phyloP scores from a whole-genome alignment of 1,140 invertebrate species.

The Limonius californicus region DNA sequence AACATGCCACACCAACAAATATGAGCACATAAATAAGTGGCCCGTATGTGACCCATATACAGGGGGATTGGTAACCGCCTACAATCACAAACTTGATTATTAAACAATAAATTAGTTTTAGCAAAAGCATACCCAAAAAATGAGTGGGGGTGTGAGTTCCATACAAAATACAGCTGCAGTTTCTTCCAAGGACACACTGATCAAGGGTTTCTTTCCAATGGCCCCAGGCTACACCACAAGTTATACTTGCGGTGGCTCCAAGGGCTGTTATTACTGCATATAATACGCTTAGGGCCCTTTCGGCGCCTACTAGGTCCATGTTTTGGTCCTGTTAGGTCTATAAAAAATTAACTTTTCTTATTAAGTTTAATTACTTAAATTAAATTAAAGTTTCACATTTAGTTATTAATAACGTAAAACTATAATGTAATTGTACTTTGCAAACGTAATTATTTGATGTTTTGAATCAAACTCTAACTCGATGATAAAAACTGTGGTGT shows the following conservation, averaged over 20 bases:
- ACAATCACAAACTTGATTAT: conserved; percentile 16
- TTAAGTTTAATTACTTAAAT: too few relatives aligned
- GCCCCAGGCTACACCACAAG: conserved; percentile 50
- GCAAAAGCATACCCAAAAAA: conserved; percentile 45
- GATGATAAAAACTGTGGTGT: too few relatives aligned
- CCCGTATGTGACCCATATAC: conserved; percentile 51
- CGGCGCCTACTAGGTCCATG: conserved; percentile 34
- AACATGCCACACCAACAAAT: conserved; percentile 47
- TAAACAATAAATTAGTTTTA: not conserved
- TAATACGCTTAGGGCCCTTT: conserved; percentile 45
- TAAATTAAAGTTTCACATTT: too few relatives aligned
- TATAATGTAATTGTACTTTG: too few relatives aligned
- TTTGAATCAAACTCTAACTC: too few relatives aligned
- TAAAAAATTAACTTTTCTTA: too few relatives aligned
- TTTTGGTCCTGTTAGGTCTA: too few relatives aligned
- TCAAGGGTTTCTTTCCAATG: conserved; percentile 54
- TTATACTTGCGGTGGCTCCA: conserved; percentile 47
- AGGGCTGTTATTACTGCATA: conserved; percentile 44
- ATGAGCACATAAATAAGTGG: conserved; percentile 48
- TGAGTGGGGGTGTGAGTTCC: conserved; percentile 48
- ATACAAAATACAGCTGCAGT: conserved; percentile 58
- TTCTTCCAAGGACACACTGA: conserved; percentile 46
- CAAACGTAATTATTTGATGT: too few relatives aligned
- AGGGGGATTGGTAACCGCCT: conserved; percentile 51
- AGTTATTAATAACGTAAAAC: too few relatives aligned